Evolutionary conservation across 2,113 vertebrate genomes (phyloP).

Genomic region (Jaculus jaculus): DNA sequence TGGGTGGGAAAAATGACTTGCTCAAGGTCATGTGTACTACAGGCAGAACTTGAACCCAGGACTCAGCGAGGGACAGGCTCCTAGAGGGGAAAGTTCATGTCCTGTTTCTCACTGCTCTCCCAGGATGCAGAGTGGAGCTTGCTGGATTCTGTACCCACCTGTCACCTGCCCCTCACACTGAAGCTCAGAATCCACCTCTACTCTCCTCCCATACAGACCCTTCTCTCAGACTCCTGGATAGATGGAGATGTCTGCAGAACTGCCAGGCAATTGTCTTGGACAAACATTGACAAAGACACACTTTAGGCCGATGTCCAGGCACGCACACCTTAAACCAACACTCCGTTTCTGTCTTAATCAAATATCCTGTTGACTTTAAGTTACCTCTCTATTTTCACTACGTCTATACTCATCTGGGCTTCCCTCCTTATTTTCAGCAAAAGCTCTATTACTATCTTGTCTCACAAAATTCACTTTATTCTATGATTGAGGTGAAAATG

Average conservation of each 20-base stretch:
- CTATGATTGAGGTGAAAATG: neutral
- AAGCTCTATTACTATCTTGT: neutral
- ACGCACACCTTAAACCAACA: conserved; percentile 33
- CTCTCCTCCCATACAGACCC: neutral
- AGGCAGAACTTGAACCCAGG: neutral
- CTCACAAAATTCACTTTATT: neutral
- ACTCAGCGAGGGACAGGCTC: neutral
- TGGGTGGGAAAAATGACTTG: neutral
- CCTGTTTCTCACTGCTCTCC: neutral
- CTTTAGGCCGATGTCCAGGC: neutral
- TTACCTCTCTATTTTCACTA: neutral
- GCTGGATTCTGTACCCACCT: neutral
- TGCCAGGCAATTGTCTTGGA: neutral
- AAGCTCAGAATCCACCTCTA: neutral
- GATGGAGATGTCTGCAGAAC: neutral
- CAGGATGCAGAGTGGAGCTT: neutral
- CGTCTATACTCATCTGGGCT: neutral
- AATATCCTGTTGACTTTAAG: conserved; percentile 32
- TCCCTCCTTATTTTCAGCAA: neutral
- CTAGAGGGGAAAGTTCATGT: neutral
- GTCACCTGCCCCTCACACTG: neutral
- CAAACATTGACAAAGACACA: conserved; percentile 22
- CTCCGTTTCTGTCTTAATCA: conserved; percentile 28
- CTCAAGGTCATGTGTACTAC: rapidly evolving
- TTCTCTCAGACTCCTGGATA: neutral